Base-by-base conservation (phyloP, 2,888 invertebrate genomes). In the Zaprionus bogoriensis region DNA sequence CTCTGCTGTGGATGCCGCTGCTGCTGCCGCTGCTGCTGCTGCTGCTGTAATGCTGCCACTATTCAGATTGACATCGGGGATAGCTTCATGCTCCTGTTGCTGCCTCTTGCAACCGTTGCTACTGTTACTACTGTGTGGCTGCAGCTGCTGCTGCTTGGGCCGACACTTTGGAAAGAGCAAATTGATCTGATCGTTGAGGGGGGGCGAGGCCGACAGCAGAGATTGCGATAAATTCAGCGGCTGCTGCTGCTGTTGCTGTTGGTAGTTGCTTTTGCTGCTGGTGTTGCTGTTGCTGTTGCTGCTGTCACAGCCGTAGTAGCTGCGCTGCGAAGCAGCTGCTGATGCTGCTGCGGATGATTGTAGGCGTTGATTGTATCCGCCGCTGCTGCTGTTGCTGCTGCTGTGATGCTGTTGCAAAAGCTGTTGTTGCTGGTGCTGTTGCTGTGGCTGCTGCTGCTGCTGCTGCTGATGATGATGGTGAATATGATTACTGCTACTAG, bases 101-200 rank as follows among this genome's bases (percentile, higher is more conserved):
- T 25, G 41, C 78, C 50, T 58, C 61, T 10, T 55, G 52, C 30
- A 55, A 36, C n/a, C 47, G 63, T 19, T 9, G 20, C 50, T 74
- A 64, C 19, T 46, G 68, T 54, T 59, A 77, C 53, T 69, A 77
- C 42, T 55, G 61, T 66, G 74, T 0, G 70, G 77, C 4, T 65
- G 70, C 14, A 55, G 64, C 9, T 70, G 60, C 14, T 63, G 70
- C 32, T 92, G 92, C 89, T 94, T 93, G 79, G 96, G 96, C 87
- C 96, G 94, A 92, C 96, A 96, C 94, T 96, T 96, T 88, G 96
- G 96, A 92, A 96, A 96, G 88, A 96, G 93, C 91, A 95, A 93
- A 89, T 95, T 95, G 92, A 96, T 95, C 92, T 95, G 94, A 92
- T 95, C 95, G 92, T 87, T 90, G 17, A 92, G 92, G 87, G 91